Evolutionary conservation across 2,797 vertebrate species (phyloP).

Genomic region (Chelonia mydas): DNA sequence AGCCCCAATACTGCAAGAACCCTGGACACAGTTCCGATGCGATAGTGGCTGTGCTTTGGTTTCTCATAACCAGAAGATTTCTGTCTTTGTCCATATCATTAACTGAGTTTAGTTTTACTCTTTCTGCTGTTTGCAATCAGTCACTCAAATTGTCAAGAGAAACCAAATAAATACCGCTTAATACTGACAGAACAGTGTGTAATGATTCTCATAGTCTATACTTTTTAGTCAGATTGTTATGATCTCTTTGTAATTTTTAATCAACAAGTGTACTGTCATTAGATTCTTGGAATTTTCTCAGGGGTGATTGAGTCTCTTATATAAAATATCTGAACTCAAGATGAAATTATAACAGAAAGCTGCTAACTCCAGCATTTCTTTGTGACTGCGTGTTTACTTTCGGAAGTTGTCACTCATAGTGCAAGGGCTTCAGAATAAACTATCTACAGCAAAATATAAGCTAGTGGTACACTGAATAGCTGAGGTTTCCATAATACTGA

Average conservation of each 20-base stretch:
- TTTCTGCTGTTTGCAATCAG: conserved; percentile 31
- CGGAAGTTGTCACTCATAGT: neutral
- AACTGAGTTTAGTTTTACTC: conserved; percentile 36
- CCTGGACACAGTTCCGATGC: neutral
- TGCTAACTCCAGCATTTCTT: neutral
- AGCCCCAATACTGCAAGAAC: neutral
- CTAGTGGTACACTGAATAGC: neutral
- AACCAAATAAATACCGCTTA: conserved; percentile 10
- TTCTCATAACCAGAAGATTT: neutral
- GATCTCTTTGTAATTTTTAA: conserved; percentile 58
- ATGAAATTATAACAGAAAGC: conserved; percentile 21
- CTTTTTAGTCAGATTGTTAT: conserved; percentile 24
- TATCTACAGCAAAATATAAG: neutral
- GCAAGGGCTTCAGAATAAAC: neutral
- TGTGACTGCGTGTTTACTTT: neutral
- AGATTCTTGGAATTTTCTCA: conserved; percentile 46
- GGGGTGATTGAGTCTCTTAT: conserved; percentile 20
- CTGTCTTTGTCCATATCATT: conserved; percentile 15
- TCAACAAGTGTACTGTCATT: conserved; percentile 43
- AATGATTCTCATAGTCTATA: conserved; percentile 22
- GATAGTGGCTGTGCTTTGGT: neutral
- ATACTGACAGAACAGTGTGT: neutral
- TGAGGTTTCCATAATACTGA: neutral
- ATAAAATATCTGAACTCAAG: conserved; percentile 4
- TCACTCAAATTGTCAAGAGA: conserved; percentile 9